Base-by-base conservation (phyloP, 2,797 vertebrate genomes). In the Poliocrania exsul region DNA sequence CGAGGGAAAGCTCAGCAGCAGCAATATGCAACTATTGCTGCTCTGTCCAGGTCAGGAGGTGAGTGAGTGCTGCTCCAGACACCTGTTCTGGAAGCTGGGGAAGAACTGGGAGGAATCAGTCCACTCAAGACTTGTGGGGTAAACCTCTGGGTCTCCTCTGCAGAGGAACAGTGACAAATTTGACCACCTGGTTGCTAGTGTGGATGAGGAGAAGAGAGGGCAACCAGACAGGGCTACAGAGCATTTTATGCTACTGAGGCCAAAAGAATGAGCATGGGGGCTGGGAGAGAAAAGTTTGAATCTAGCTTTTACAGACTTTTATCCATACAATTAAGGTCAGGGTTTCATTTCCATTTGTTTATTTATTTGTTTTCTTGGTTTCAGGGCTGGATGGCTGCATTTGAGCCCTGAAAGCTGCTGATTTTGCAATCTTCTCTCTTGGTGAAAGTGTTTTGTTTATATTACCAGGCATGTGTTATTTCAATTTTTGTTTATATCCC, bases 401-500 rank as follows among this genome's bases (percentile, higher is more conserved):
- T 83, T 7, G 6, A 91, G 40, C 49, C 51, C 56, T 6, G 4
- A 0, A 11, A 89, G 90, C 58, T 89, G 90, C 92, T 96, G 91
- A 90, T 92, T 96, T 97, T 92, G 86, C 95, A 93, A 95, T 89
- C 79, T 73, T 50, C 60, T 75, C 80, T 78, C 92, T 90, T 54
- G 54, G 42, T 84, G 92, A 25, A 44, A 93, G 82, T 50, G 81
- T 88, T 96, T 87, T 86, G 81, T 96, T 90, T 96, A 29, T 49
- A 83, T 97, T 96, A 86, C 71, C 84, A 96, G 85, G 87, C 86
- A 53, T 74, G 81, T 88, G 87, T 71, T 95, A 90, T 96, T 96
- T 93, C 50, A 88, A n/a, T 95, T 94, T 90, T 92, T 92, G 72
- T 94, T 97, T 97, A 91, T 97, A 97, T 97, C 95, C 96, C 85